phyloP scores from a whole-genome alignment of 2,888 invertebrate genomes.

The Mythimna loreyi region DNA sequence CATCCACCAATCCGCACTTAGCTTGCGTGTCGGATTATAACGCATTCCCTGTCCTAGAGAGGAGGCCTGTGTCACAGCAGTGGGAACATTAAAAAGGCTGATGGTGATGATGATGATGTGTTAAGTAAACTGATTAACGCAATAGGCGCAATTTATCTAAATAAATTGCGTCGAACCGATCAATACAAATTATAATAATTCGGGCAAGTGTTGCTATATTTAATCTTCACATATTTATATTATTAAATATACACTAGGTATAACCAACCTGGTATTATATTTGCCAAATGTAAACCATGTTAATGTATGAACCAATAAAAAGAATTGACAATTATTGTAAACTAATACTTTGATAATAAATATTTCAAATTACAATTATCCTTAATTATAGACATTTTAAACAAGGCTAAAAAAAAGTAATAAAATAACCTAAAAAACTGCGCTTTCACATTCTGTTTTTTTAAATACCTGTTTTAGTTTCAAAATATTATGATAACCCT shows the following conservation, averaged over 20 bases:
- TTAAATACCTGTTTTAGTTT: too few species aligned
- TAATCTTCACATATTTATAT: constrained; percentile 9
- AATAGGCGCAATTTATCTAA: too few species aligned
- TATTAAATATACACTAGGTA: background rate
- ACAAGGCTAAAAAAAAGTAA: background rate
- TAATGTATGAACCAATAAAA: background rate
- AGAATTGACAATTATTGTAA: background rate
- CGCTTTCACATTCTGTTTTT: background rate
- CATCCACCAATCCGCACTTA: too few species aligned
- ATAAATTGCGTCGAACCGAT: too few species aligned
- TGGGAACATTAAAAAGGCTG: too few species aligned
- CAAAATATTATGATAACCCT: background rate
- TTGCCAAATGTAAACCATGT: background rate
- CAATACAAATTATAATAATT: constrained; percentile 6
- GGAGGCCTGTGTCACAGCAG: too few species aligned
- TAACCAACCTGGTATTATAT: background rate
- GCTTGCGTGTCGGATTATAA: too few species aligned
- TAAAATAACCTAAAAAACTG: too few species aligned
- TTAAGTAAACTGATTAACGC: background rate
- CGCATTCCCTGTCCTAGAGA: too few species aligned
- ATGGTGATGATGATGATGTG: too few species aligned
- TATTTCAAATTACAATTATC: background rate
- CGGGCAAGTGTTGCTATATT: constrained; percentile 11
- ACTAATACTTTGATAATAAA: background rate
- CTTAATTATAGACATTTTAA: background rate